Base-by-base conservation (phyloP, 1,140 invertebrate genomes). In the Sitodiplosis mosellana region DNA sequence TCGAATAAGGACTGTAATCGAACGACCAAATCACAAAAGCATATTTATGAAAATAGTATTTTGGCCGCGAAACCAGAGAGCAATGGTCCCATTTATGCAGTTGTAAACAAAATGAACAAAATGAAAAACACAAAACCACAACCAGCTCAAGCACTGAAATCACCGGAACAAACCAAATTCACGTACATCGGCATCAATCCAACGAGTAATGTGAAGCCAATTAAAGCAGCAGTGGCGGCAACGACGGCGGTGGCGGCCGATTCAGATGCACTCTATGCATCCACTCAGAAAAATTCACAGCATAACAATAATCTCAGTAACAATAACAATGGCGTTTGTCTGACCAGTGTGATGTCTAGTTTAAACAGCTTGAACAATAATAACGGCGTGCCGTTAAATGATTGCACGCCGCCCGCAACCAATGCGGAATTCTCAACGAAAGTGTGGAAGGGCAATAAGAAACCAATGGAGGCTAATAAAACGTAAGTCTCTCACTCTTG, bases 361-460 rank as follows among this genome's bases (percentile, higher is more conserved):
- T 47, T 38, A 33, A 47, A 45, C 18, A 47, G 34, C 27, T 33
- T 42, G 37, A 46, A 51, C 17, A 45, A 45, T 11, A 48, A 48
- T 37, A 48, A 48, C 21, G 46, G 21, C 46, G 49, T 15, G 1
- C 37, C 12, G 48, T 51, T 7, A 34, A 44, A 34, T 33, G 37
- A 38, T 37, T 19, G 8, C 37, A 18, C 27, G 20, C 15, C 44
- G 48, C 18, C 54, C 49, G 22, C 53, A 50, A 45, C 44, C 40
- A 17, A 47, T 41, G 14, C 52, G 6, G 61, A 64, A 53, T 61
- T 63, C 33, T 64, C 63, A 48, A 60, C 61, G 45, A 64, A 64
- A 55, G 61, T 64, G 44, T 64, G 61, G 61, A 64, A 64, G 52
- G 61, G 61, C 54, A 61, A 61, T 14, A 58, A 58, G 46, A 63